Percentiles rank a stretch among this genome's conserved stretches.
Evolutionary conservation across 35 echinoderm and acorn worm species (phyloP).

Genomic region (Anneissia japonica): DNA sequence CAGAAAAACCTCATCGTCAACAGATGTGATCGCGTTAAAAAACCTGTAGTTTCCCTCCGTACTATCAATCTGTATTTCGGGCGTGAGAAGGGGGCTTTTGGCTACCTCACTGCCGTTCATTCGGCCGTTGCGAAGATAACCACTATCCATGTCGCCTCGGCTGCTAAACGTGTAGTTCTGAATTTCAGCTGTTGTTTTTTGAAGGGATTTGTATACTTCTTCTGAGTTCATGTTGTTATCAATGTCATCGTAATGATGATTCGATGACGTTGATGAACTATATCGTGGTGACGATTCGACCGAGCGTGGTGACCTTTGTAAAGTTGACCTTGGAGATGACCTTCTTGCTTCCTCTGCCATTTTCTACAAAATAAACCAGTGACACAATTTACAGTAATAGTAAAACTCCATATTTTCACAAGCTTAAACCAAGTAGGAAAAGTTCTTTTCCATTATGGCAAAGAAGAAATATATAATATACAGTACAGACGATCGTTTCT

Average conservation of each 20-base stretch:
- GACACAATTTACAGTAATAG: too few species aligned
- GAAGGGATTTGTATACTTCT: slow-evolving; percentile 85
- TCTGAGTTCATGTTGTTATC: slow-evolving; percentile 84
- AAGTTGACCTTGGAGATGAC: not conserved
- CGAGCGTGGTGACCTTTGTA: slow-evolving; percentile 26
- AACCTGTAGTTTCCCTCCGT: slow-evolving; percentile 59
- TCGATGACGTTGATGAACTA: not conserved
- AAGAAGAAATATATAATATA: too few species aligned
- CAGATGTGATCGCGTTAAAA: not conserved
- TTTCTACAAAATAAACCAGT: not conserved
- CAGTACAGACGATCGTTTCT: too few species aligned
- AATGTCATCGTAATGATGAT: not conserved
- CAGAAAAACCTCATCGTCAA: not conserved
- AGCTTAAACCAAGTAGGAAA: too few species aligned
- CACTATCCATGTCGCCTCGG: slow-evolving; percentile 76
- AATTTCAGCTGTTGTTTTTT: slow-evolving; percentile 86
- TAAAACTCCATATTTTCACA: too few species aligned
- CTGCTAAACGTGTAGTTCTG: slow-evolving; percentile 94
- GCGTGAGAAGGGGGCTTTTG: slow-evolving; percentile 38
- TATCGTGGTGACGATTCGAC: slow-evolving; percentile 36
- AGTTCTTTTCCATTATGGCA: too few species aligned
- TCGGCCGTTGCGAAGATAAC: slow-evolving; percentile 48
- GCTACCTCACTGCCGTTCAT: slow-evolving; percentile 90
- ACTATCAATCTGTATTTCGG: slow-evolving; percentile 92
- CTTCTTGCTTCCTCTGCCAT: not conserved